Evolutionary conservation across 1,140 invertebrate species (phyloP).

Genomic region (Zaprionus gabonicus): DNA sequence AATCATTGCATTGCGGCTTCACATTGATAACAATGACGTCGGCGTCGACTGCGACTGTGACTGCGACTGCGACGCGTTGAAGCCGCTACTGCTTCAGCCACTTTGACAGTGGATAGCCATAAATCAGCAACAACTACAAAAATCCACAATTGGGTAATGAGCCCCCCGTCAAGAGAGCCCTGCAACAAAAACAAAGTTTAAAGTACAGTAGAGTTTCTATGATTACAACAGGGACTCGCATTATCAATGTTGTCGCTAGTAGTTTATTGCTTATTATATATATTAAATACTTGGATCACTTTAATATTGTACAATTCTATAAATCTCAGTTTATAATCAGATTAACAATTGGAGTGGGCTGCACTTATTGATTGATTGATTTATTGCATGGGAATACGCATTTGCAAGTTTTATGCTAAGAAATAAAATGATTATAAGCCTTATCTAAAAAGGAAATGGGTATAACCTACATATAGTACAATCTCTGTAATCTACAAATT

Average conservation of each 20-base stretch:
- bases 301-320: neutral
- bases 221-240: neutral
- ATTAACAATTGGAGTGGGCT: neutral
- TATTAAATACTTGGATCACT: neutral
- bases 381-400: neutral
- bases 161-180: neutral
- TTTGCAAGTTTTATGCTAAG: neutral
- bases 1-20: constrained; percentile 34
- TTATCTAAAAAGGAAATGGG: neutral
- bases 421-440: neutral
- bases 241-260: neutral
- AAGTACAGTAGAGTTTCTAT: neutral
- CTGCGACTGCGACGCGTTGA: neutral
- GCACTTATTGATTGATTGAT: neutral
- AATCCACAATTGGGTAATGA: neutral
- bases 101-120: constrained; percentile 11
- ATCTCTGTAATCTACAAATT: too few relatives aligned
- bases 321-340: constrained; percentile 6
- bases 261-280: neutral
- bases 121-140: constrained; percentile 38
- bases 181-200: neutral
- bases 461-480: neutral
- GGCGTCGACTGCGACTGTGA: neutral
- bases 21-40: constrained; percentile 41
- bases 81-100: neutral